These are phyloP conservation scores for Phragmatobia fuliginosa DNA, from an alignment of 2,888 invertebrate genomes.

Conservation along the genomic window DNA sequence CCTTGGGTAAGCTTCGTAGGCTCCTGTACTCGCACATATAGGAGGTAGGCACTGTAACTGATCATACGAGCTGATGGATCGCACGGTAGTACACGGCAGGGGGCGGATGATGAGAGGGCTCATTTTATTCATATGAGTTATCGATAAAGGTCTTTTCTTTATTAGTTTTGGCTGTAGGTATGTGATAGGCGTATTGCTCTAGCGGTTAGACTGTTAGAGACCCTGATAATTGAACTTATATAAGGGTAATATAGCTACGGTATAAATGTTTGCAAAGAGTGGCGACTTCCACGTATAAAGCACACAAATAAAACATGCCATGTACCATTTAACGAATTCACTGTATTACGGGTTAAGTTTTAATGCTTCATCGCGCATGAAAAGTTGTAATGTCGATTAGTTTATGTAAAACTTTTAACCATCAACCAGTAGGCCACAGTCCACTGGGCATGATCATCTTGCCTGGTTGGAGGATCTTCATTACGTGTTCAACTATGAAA, in stretches of 20 bases:
- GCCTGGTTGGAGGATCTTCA: not conserved
- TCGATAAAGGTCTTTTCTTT: not conserved
- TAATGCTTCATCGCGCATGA: not conserved
- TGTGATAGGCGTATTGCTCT: not conserved
- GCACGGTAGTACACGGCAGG: not conserved
- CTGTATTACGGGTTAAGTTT: no score
- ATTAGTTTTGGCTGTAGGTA: no score
- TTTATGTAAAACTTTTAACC: not conserved
- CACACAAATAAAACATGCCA: no score
- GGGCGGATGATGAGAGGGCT: not conserved
- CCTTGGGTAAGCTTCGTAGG: constrained; percentile 33
- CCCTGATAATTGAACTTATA: not conserved
- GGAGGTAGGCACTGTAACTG: not conserved
- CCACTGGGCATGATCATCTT: not conserved
- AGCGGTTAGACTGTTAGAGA: not conserved
- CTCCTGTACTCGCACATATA: no score
- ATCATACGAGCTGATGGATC: not conserved
- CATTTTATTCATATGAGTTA: not conserved
- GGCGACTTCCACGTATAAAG: no score
- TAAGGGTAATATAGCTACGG: not conserved
- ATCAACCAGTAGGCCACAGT: not conserved
- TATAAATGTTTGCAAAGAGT: no score
- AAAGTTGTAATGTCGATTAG: not conserved
- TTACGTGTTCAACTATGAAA: not conserved
- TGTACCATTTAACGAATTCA: no score